A percentile compares a stretch with the other conserved stretches of the same genome.
Conservation (phyloP, 1,140 invertebrate genomes). For the Nomia melanderi region DNA sequence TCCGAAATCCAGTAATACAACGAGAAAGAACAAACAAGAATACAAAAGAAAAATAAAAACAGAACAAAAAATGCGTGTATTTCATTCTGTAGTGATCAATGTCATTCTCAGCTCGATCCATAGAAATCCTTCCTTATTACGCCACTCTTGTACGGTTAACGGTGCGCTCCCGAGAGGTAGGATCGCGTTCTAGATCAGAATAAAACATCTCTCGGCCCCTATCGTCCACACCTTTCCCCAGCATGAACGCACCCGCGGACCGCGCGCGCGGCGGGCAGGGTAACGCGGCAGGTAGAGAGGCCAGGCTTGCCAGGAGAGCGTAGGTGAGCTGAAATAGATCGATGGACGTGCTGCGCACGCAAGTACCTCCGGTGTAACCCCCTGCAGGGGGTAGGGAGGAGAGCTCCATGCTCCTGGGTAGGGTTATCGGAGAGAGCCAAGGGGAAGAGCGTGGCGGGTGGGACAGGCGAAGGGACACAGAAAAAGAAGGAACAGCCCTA, state of each 20-base stretch:
- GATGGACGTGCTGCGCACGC: conserved; percentile 72
- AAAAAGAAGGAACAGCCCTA: background rate
- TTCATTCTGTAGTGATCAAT: conserved; percentile 10
- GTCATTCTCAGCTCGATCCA: background rate
- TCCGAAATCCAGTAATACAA: too few relatives aligned
- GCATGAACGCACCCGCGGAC: conserved; percentile 57
- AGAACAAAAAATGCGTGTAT: background rate
- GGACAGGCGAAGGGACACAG: conserved; percentile 19
- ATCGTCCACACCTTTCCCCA: conserved; percentile 6
- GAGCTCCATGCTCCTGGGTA: conserved; percentile 39
- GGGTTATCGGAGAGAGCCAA: conserved; percentile 33
- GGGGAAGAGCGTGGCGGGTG: conserved; percentile 7
- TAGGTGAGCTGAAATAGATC: conserved; percentile 73
- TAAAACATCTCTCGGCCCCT: conserved; percentile 13
- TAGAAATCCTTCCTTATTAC: conserved; percentile 1
- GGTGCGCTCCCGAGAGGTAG: background rate
- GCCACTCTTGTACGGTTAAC: background rate
- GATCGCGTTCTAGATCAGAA: conserved; percentile 4
- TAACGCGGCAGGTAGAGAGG: conserved; percentile 46
- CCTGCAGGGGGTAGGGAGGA: conserved; percentile 51
- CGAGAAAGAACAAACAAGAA: too few relatives aligned
- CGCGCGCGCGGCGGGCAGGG: conserved; percentile 42
- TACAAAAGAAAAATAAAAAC: too few relatives aligned
- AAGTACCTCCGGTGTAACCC: conserved; percentile 60
- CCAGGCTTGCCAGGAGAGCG: conserved; percentile 58